Base-by-base conservation (phyloP, 2,113 vertebrate genomes). In the Pelusios castaneus region DNA sequence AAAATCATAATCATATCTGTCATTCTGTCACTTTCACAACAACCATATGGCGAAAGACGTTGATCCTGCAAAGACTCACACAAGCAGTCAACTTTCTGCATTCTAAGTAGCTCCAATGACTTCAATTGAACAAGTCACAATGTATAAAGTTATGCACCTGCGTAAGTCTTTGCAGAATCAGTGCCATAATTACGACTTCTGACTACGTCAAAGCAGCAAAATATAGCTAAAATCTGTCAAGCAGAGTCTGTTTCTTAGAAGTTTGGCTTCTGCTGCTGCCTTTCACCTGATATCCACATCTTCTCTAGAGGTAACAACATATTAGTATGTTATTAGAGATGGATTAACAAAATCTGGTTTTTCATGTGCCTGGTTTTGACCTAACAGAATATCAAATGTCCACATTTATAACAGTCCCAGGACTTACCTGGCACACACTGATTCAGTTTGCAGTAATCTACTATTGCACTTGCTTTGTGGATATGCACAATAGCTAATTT, bases 61-160 rank as follows among this genome's bases (percentile, higher is more conserved):
- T n/a, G 91, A n/a, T 34, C 54, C 2, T 45, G 41, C 76, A 52
- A 86, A 85, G 56, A 27, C 0, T 3, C 21, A n/a, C 22, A 56
- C 60, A 85, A 89, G 83, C 73, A 92, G 38, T 34, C 67, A 63
- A 63, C 60, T 63, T 63, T n/a, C 34, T 38, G 63, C 19, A 38
- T 70, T n/a, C 17, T 70, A 82, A 83, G 34, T 73, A 43, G 45
- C 88, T 16, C 67, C 49, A 56, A 1, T 29, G 67, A 6, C 31
- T 16, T 12, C 27, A 21, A 2, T 2, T 51, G 56, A 80, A 87
- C 67, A n/a, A 80, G 67, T 80, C 75, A 38, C 83, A 86, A 17
- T 12, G 0, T 86, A 51, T 21, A 8, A 49, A 19, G 5, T 5
- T 83, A 83, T 5, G 56, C 51, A 58, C 0, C 0, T 0, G 25